Conservation (phyloP, 1,140 invertebrate genomes). For the Eriocheir sinensis region DNA sequence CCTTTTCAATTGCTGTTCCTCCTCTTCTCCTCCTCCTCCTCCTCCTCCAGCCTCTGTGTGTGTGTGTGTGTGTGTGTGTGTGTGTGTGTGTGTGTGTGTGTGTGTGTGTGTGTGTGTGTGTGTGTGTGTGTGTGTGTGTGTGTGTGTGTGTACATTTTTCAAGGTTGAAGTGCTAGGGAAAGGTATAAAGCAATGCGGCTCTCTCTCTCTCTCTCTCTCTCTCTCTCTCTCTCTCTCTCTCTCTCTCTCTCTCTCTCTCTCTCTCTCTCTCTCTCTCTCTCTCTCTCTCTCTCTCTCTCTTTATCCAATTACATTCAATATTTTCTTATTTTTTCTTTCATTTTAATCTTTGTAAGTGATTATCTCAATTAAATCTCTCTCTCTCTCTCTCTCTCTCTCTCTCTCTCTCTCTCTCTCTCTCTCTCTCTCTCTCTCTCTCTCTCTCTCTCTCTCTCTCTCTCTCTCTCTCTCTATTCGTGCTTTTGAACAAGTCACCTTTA, state of each 20-base stretch:
- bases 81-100: slow-evolving; percentile 16
- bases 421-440: slow-evolving; percentile 38
- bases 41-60: neutral
- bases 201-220: slow-evolving; percentile 44
- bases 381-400: neutral
- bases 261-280: neutral
- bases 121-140: slow-evolving; percentile 22
- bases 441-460: slow-evolving; percentile 6
- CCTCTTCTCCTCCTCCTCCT: neutral
- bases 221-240: neutral
- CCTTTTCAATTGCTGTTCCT: neutral
- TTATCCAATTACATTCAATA: too few relatives aligned
- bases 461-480: too few relatives aligned
- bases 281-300: neutral
- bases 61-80: slow-evolving; percentile 46
- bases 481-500: neutral
- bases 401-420: slow-evolving; percentile 18
- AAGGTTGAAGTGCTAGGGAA: neutral
- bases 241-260: neutral
- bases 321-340: neutral
- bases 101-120: slow-evolving; percentile 6
- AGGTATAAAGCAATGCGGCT: neutral
- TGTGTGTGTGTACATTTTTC: neutral
- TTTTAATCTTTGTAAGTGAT: neutral
- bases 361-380: neutral